These are phyloP conservation scores for Schlechtendalia chinensis DNA, from an alignment of 1,140 invertebrate genomes.

Conservation along the genomic window DNA sequence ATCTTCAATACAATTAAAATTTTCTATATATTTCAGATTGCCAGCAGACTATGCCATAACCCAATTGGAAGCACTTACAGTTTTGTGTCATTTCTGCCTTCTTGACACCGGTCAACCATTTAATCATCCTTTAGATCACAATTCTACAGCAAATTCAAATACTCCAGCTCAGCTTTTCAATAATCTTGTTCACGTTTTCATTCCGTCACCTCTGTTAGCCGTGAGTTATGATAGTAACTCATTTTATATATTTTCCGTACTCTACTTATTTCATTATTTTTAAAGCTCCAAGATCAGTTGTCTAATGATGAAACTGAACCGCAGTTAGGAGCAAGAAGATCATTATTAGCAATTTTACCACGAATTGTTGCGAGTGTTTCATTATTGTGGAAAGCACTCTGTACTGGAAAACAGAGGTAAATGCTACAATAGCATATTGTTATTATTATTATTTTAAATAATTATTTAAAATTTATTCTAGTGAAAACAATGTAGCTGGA, in stretches of 20 bases:
- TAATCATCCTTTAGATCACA: conserved; percentile 61
- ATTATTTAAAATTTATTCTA: background rate
- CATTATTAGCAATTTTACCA: conserved; percentile 76
- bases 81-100: conserved; percentile 81
- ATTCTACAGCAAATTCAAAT: conserved; percentile 53
- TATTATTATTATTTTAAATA: background rate
- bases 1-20: too few species aligned
- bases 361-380: conserved; percentile 77
- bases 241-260: conserved; percentile 53
- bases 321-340: conserved; percentile 63
- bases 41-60: conserved; percentile 80
- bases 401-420: conserved; percentile 59
- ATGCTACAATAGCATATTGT: background rate
- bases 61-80: conserved; percentile 78
- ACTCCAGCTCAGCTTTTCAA: conserved; percentile 71
- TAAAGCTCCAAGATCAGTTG: conserved; percentile 46
- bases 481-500: conserved; percentile 58
- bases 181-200: conserved; percentile 78
- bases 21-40: conserved; percentile 52
- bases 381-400: conserved; percentile 75
- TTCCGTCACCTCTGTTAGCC: conserved; percentile 60
- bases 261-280: conserved; percentile 31
- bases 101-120: conserved; percentile 69
- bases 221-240: conserved; percentile 54
- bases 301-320: conserved; percentile 52